Base-by-base conservation (phyloP, 2,797 vertebrate genomes). In the Cygnus olor region DNA sequence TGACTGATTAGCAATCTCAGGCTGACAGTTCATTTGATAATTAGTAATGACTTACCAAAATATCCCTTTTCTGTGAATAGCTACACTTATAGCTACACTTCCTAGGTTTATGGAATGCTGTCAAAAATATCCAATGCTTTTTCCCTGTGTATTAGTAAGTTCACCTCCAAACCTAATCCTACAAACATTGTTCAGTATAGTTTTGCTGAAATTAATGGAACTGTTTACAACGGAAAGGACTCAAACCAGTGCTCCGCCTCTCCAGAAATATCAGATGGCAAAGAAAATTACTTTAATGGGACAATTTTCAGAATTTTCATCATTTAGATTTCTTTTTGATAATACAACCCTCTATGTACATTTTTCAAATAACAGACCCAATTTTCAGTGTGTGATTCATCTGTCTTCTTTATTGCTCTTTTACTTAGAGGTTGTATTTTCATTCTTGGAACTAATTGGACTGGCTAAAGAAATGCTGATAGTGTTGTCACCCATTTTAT, bases 261-360 rank as follows among this genome's bases (percentile, higher is more conserved):
- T 63, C 74, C 80, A 34, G 60, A 90, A 92, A 86, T 30, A 80
- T 21, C 61, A 88, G 36, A 40, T 36, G 66, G 69, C 44, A 80
- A 89, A 70, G 60, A 44, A 94, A 90, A 96, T 94, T 88, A 77
- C 76, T 90, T 91, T 91, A 93, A 92, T 90, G 53, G 51, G 42
- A 44, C 81, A 70, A 70, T 94, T 96, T 84, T 66, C 54, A 79
- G 58, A 72, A 53, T 86, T 90, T 91, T 84, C 20, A 3, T 92
- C n/a, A 49, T 66, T 82, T 84, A 18, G 51, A 4, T 20, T 88
- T 81, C 79, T 36, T 93, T 76, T 61, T 65, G 9, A 24, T 78
- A 78, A 65, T 11, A 44, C 49, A 92, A 16, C n/a, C 19, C 3
- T 93, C 32, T 68, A 2, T n/a, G 9, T 85, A 42, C 18, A 8